These are phyloP conservation scores for Automeris io DNA, from an alignment of 2,888 invertebrate species.

Conservation along the genomic window DNA sequence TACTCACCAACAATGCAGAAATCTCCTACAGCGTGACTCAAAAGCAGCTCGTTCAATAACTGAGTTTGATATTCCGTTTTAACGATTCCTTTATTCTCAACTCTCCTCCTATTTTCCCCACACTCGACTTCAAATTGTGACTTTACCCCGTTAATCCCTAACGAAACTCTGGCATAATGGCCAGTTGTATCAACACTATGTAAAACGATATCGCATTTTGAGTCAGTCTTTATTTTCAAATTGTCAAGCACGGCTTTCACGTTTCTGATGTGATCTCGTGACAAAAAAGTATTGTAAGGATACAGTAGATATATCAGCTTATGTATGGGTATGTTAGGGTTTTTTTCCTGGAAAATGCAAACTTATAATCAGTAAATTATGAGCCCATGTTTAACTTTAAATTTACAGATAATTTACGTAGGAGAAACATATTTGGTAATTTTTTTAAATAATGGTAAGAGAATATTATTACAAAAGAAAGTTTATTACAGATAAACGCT, in stretches of 20 bases:
- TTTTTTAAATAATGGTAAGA: too few relatives aligned
- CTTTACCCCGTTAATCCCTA: conserved; percentile 55
- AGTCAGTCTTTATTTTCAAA: conserved; percentile 64
- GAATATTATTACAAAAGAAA: too few relatives aligned
- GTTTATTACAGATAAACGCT: too few relatives aligned
- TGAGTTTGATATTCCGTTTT: conserved; percentile 88
- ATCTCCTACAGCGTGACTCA: conserved; percentile 88
- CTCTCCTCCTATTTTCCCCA: conserved; percentile 39
- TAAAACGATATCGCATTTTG: conserved; percentile 36
- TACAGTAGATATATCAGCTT: conserved; percentile 87
- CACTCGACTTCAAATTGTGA: conserved; percentile 59
- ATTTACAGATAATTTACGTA: too few relatives aligned
- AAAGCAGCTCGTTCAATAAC: conserved; percentile 84
- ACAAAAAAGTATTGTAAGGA: conserved; percentile 87
- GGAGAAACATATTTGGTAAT: too few relatives aligned
- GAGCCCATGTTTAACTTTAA: too few relatives aligned
- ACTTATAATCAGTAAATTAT: too few relatives aligned
- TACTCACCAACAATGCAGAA: conserved; percentile 86
- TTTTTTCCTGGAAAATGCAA: conserved; percentile 84
- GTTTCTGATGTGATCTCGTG: conserved; percentile 84
- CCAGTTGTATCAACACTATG: conserved; percentile 39
- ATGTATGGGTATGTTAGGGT: conserved; percentile 80
- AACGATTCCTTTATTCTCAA: conserved; percentile 58
- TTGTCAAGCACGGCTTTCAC: conserved; percentile 83
- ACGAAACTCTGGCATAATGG: conserved; percentile 50